Conservation (phyloP, 1,140 invertebrate species). For the Paramacrobiotus metropolitanus region DNA sequence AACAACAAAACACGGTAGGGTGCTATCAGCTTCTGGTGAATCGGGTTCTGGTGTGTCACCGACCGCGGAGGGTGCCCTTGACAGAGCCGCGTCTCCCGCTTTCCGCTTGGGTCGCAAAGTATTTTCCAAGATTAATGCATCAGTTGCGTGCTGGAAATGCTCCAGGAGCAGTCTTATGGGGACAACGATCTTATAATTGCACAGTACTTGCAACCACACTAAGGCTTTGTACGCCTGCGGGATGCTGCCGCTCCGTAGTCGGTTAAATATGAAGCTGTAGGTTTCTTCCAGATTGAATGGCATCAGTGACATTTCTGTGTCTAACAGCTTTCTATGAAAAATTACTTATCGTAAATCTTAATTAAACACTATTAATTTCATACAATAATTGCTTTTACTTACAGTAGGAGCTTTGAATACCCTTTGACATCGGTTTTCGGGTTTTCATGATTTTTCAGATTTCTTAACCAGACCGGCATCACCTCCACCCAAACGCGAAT, state of each 20-base stretch:
- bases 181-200: neutral
- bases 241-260: neutral
- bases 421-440: neutral
- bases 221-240: neutral
- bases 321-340: neutral
- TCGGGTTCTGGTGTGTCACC: neutral
- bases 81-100: neutral
- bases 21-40: slow-evolving; percentile 20
- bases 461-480: slow-evolving; percentile 2
- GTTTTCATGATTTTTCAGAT: neutral
- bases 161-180: neutral
- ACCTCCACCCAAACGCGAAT: slow-evolving; percentile 4
- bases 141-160: neutral
- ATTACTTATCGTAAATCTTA: neutral
- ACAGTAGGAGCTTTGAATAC: neutral
- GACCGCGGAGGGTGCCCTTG: neutral
- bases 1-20: slow-evolving; percentile 68
- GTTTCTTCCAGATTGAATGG: slow-evolving; percentile 3
- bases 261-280: neutral
- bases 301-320: slow-evolving; percentile 3
- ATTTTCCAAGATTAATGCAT: neutral
- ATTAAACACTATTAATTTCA: too few relatives aligned
- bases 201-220: neutral
- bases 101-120: neutral
- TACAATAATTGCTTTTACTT: neutral